Evolutionary conservation across 2,113 vertebrate genomes (phyloP).

Genomic region (Grammomys dolichurus): DNA sequence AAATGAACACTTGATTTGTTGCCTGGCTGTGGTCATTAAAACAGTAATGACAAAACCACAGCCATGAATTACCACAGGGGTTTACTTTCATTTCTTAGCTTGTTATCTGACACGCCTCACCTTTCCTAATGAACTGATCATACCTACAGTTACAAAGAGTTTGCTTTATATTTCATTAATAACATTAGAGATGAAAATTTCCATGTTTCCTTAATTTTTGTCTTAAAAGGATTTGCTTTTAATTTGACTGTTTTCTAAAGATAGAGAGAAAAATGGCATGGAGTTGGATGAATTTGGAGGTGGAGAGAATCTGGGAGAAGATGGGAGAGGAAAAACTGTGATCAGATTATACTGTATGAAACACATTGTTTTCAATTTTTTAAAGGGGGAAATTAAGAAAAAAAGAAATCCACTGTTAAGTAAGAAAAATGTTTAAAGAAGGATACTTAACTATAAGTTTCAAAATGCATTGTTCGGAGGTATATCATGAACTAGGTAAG

Average conservation of each 20-base stretch:
- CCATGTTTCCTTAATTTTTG: slow-evolving; percentile 29
- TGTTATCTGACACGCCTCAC: neutral
- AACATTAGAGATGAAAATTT: slow-evolving; percentile 37
- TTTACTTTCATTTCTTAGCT: slow-evolving; percentile 53
- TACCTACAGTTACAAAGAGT: slow-evolving; percentile 33
- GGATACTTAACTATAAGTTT: slow-evolving; percentile 27
- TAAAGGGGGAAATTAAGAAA: neutral
- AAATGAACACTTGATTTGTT: slow-evolving; percentile 45
- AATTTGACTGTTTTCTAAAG: neutral
- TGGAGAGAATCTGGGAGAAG: neutral
- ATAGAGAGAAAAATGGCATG: neutral
- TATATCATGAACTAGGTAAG: slow-evolving; percentile 48
- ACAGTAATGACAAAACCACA: neutral
- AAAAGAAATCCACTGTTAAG: neutral
- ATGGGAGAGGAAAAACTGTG: neutral
- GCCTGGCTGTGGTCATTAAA: slow-evolving; percentile 46
- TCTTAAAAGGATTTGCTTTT: neutral
- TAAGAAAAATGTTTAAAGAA: slow-evolving; percentile 30
- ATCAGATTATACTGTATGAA: neutral
- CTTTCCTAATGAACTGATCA: slow-evolving; percentile 28
- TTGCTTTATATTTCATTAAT: slow-evolving; percentile 47
- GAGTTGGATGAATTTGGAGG: neutral
- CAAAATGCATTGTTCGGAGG: slow-evolving; percentile 47
- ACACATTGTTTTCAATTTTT: neutral
- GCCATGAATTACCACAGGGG: neutral